Percentiles rank a stretch among this genome's conserved stretches.
Evolutionary conservation across 2,888 invertebrate genomes (phyloP).

Genomic region (Plagodis dolabraria): DNA sequence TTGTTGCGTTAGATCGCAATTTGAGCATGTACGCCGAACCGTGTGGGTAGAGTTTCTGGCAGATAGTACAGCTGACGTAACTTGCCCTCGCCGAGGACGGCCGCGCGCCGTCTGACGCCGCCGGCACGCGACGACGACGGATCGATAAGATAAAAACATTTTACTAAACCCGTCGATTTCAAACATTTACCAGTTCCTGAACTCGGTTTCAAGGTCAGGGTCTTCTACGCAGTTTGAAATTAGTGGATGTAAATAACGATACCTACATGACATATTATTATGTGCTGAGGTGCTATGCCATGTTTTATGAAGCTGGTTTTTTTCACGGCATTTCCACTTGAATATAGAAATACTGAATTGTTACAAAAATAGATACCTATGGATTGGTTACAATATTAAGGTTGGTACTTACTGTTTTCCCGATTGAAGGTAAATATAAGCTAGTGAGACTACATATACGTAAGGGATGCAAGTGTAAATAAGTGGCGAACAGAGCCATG

Average conservation of each 20-base stretch:
- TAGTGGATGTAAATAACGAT: conserved; percentile 39
- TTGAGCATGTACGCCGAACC: conserved; percentile 6
- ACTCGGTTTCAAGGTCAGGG: conserved; percentile 22
- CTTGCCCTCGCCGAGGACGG: conserved; percentile 54
- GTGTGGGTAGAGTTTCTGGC: conserved; percentile 18
- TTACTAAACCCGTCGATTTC: conserved; percentile 40
- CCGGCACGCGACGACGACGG: conserved; percentile 37
- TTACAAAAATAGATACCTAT: too few relatives aligned
- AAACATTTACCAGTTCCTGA: conserved; percentile 39
- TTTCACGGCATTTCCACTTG: too few relatives aligned
- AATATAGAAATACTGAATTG: too few relatives aligned
- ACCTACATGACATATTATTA: too few relatives aligned
- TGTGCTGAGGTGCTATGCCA: too few relatives aligned
- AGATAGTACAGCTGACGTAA: conserved; percentile 46
- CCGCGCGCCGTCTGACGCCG: conserved; percentile 46
- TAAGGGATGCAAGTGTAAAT: too few relatives aligned
- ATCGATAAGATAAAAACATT: conserved; percentile 46
- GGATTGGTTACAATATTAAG: too few relatives aligned
- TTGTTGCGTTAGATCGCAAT: conserved; percentile 10
- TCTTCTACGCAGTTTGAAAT: conserved; percentile 31
- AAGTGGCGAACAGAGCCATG: too few relatives aligned
- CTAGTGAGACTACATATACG: too few relatives aligned
- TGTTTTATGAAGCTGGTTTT: too few relatives aligned
- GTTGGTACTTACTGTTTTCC: too few relatives aligned
- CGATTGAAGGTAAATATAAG: too few relatives aligned